phyloP scores from a whole-genome alignment of 2,113 vertebrate species.

The Isurus oxyrinchus region DNA sequence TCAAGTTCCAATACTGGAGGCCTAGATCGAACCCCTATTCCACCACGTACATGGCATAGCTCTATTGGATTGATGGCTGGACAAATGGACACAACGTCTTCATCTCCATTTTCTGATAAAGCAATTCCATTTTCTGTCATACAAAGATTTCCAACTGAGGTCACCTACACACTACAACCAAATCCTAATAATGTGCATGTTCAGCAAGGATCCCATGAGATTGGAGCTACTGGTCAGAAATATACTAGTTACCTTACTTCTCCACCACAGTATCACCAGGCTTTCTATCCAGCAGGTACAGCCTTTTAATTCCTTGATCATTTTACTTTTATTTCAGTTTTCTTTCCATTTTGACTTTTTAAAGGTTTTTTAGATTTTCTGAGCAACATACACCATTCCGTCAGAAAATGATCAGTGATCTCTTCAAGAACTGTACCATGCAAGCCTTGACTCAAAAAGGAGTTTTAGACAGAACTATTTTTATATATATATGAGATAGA shows the following conservation, averaged over 20 bases:
- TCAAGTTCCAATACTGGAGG: conserved; percentile 28
- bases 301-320: background rate
- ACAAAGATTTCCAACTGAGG: conserved; percentile 46
- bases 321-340: conserved; percentile 10
- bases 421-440: too few relatives aligned
- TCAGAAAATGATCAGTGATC: background rate
- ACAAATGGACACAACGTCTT: conserved; percentile 44
- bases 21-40: conserved; percentile 51
- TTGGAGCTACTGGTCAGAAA: conserved; percentile 45
- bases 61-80: conserved; percentile 53
- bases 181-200: conserved; percentile 47
- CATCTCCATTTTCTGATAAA: conserved; percentile 53
- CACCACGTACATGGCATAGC: conserved; percentile 53
- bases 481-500: background rate
- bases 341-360: background rate
- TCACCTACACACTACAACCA: conserved; percentile 51
- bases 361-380: background rate
- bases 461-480: background rate
- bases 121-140: conserved; percentile 50
- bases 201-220: conserved; percentile 50
- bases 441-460: background rate
- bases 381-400: background rate
- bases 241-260: conserved; percentile 47
- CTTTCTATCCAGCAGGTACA: conserved; percentile 59
- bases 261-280: conserved; percentile 52